A percentile compares a stretch with the other conserved stretches of the same genome.
phyloP scores from a whole-genome alignment of 2,888 invertebrate species.

The Ferdinandea cuprea region DNA sequence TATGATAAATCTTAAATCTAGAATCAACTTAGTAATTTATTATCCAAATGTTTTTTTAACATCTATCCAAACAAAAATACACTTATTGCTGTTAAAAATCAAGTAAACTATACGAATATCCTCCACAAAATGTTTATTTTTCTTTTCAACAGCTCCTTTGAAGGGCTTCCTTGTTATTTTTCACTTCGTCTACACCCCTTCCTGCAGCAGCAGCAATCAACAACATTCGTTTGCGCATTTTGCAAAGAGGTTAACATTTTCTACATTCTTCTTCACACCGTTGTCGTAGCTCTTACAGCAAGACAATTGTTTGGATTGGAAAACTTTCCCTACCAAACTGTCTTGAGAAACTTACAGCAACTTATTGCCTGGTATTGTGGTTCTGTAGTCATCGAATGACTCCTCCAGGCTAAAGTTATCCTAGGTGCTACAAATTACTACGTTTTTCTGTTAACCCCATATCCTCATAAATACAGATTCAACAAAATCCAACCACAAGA shows the following conservation, averaged over 20 bases:
- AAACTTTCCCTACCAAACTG: slow-evolving; percentile 50
- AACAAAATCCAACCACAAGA: background rate
- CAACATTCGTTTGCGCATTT: slow-evolving; percentile 38
- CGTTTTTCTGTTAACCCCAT: background rate
- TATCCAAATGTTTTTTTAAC: background rate
- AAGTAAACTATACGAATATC: slow-evolving; percentile 35
- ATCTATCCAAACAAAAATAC: background rate
- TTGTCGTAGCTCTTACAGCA: slow-evolving; percentile 7
- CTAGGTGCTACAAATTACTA: slow-evolving; percentile 40
- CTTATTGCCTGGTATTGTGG: slow-evolving; percentile 30
- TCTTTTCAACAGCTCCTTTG: slow-evolving; percentile 17
- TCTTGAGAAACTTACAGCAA: slow-evolving; percentile 43
- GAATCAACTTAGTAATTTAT: background rate
- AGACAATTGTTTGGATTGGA: slow-evolving; percentile 57
- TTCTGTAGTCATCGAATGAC: slow-evolving; percentile 21
- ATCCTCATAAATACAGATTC: background rate
- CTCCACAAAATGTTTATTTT: slow-evolving; percentile 6
- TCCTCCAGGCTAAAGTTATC: slow-evolving; percentile 41
- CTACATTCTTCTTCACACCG: background rate
- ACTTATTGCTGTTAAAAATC: background rate
- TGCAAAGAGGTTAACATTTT: slow-evolving; percentile 11
- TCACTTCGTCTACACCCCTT: background rate
- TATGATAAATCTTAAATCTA: background rate
- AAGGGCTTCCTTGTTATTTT: slow-evolving; percentile 12
- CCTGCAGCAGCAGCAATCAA: slow-evolving; percentile 31